A percentile compares a stretch with the other conserved stretches of the same genome.
These are phyloP conservation scores for Aspidiotus destructor DNA, from an alignment of 2,888 invertebrate species.

Conservation along the genomic window DNA sequence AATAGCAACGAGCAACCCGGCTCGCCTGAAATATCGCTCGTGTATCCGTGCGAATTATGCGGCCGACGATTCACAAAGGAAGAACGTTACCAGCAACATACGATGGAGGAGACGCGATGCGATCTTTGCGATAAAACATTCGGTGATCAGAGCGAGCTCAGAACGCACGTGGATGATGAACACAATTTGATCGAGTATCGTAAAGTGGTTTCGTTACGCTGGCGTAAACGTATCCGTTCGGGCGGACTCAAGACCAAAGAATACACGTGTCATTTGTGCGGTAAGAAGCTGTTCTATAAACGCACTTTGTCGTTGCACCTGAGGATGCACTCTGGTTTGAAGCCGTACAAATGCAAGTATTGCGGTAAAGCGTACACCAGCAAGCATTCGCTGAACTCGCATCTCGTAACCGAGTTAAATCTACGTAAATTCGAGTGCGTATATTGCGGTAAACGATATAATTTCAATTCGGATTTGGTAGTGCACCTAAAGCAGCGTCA, in stretches of 20 bases:
- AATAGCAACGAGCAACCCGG: neutral
- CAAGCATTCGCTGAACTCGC: constrained; percentile 24
- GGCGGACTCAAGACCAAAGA: neutral
- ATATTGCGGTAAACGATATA: constrained; percentile 24
- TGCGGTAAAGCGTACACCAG: constrained; percentile 21
- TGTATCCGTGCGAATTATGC: constrained; percentile 22
- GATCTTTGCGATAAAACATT: constrained; percentile 6
- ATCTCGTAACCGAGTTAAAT: constrained; percentile 21
- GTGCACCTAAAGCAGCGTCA: constrained; percentile 26
- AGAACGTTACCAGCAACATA: constrained; percentile 6
- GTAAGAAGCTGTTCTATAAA: constrained; percentile 24
- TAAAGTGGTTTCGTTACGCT: constrained; percentile 11
- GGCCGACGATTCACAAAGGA: constrained; percentile 13
- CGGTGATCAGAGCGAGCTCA: constrained; percentile 2
- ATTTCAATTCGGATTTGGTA: constrained; percentile 18
- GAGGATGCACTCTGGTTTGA: constrained; percentile 26
- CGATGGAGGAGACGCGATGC: neutral
- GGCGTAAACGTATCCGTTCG: constrained; percentile 10
- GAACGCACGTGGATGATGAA: constrained; percentile 9
- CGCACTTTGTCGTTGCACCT: constrained; percentile 11
- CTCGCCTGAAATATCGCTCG: neutral
- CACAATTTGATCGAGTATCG: constrained; percentile 13
- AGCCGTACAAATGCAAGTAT: constrained; percentile 22
- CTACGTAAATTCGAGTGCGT: constrained; percentile 11
- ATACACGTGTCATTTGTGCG: constrained; percentile 18